These are phyloP conservation scores for Cydia pomonella DNA, from an alignment of 1,140 invertebrate genomes.

Conservation along the genomic window DNA sequence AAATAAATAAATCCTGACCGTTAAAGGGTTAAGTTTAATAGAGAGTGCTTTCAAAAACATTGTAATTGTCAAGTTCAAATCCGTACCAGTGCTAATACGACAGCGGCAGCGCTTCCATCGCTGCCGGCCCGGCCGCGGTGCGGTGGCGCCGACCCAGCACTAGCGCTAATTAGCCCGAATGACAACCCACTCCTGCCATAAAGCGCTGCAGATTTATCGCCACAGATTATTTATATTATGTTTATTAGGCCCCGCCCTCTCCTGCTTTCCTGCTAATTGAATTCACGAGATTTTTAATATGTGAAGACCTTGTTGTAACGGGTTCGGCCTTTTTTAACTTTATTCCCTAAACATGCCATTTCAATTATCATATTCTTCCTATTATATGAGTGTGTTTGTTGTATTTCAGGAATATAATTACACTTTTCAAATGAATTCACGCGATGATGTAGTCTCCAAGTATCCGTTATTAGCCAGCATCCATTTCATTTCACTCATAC, in stretches of 20 bases:
- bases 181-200: conserved; percentile 80
- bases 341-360: background rate
- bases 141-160: conserved; percentile 50
- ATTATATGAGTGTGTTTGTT: background rate
- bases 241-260: conserved; percentile 76
- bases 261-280: conserved; percentile 77
- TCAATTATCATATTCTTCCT: background rate
- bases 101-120: conserved; percentile 55
- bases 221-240: conserved; percentile 80
- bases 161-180: conserved; percentile 78
- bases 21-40: too few relatives aligned
- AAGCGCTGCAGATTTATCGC: conserved; percentile 80
- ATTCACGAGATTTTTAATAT: conserved; percentile 75
- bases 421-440: background rate
- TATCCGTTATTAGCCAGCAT: background rate
- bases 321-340: background rate
- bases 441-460: background rate
- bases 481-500: conserved; percentile 6
- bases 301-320: conserved; percentile 34
- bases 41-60: too few relatives aligned
- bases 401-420: background rate
- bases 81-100: background rate
- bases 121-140: conserved; percentile 45
- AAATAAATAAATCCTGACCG: too few relatives aligned
- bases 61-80: too few relatives aligned